Percentiles rank a stretch among this genome's conserved stretches.
phyloP scores from a whole-genome alignment of 1,140 invertebrate genomes.

The Leptinotarsa texana region DNA sequence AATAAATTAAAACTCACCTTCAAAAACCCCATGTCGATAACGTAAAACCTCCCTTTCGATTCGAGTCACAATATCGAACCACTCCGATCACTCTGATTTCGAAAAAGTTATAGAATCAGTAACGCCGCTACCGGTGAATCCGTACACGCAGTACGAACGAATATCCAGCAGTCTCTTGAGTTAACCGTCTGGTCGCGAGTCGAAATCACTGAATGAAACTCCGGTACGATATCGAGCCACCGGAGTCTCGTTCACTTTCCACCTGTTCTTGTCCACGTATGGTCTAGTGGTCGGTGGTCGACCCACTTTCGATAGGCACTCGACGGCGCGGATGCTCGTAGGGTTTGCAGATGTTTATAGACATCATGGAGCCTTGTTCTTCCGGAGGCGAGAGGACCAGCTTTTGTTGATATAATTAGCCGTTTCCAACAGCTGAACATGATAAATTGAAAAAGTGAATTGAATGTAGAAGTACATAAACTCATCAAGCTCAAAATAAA shows the following conservation, averaged over 20 bases:
- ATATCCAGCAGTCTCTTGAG: background rate
- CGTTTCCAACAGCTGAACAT: too few relatives aligned
- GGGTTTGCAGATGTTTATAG: too few relatives aligned
- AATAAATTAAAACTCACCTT: constrained; percentile 4
- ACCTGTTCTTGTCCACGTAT: constrained; percentile 24
- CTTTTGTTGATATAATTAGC: too few relatives aligned
- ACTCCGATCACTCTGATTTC: constrained; percentile 22
- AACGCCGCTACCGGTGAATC: constrained; percentile 15
- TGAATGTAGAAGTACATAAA: too few relatives aligned
- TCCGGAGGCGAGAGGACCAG: too few relatives aligned
- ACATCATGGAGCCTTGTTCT: too few relatives aligned
- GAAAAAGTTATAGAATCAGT: background rate
- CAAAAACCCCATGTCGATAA: constrained; percentile 27
- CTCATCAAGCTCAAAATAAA: too few relatives aligned
- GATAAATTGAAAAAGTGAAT: too few relatives aligned
- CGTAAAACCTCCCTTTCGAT: background rate
- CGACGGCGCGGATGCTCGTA: background rate
- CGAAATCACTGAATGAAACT: constrained; percentile 38
- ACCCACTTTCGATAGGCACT: background rate
- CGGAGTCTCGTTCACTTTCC: constrained; percentile 30
- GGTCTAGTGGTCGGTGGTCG: constrained; percentile 1
- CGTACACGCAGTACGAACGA: constrained; percentile 21
- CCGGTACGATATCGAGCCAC: constrained; percentile 25
- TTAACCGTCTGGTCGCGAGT: constrained; percentile 28
- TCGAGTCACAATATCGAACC: constrained; percentile 16